A percentile compares a stretch with the other conserved stretches of the same genome.
Evolutionary conservation across 2,888 invertebrate genomes (phyloP).

Genomic region (Didymodactylos carnosus): DNA sequence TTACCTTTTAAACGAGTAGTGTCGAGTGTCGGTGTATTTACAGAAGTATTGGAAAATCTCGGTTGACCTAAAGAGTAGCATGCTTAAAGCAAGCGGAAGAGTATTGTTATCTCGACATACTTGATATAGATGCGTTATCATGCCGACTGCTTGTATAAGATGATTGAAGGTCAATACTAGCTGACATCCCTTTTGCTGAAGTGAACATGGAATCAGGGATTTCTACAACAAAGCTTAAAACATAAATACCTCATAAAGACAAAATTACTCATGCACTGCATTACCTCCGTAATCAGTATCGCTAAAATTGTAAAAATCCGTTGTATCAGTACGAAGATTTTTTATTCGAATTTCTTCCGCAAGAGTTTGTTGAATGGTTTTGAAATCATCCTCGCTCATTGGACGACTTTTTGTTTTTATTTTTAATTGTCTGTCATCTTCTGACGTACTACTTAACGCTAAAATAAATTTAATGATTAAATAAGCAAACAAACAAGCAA

Average conservation of each 20-base stretch:
- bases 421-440: background rate
- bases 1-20: background rate
- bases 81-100: too few relatives aligned
- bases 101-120: too few relatives aligned
- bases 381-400: background rate
- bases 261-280: too few relatives aligned
- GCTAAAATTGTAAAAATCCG: background rate
- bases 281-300: background rate
- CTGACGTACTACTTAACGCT: background rate
- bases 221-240: background rate
- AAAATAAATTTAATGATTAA: too few relatives aligned
- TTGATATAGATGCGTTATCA: background rate
- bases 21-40: background rate
- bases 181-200: background rate
- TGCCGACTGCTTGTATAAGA: background rate
- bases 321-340: background rate
- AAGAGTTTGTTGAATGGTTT: background rate
- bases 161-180: background rate
- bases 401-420: background rate
- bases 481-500: too few relatives aligned
- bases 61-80: background rate
- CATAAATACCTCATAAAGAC: too few relatives aligned
- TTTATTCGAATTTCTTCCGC: background rate
- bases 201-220: background rate
- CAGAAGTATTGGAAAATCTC: background rate